Evolutionary conservation across 2,797 vertebrate species (phyloP).

Genomic region (Sebastes hopkinsi): DNA sequence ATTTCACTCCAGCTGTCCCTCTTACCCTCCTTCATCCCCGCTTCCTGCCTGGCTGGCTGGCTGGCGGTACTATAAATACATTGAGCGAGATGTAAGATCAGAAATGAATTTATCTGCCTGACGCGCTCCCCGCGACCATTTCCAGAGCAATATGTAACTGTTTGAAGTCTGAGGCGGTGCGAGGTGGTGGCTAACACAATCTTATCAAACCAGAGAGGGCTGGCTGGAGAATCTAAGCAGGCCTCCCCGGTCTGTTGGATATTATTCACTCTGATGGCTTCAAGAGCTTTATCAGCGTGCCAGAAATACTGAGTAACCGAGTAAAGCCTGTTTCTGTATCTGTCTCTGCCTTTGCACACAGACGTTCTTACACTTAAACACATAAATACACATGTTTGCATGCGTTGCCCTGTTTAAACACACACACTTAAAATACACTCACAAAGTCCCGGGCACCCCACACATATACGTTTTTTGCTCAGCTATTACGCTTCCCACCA

Average conservation of each 20-base stretch:
- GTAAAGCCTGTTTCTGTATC: conserved; percentile 54
- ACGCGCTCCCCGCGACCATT: conserved; percentile 60
- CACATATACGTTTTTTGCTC: neutral
- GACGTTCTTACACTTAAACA: conserved; percentile 46
- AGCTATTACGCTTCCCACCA: conserved; percentile 5
- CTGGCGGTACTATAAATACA: conserved; percentile 72
- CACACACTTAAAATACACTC: neutral
- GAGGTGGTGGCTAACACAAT: conserved; percentile 71
- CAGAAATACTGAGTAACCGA: conserved; percentile 69
- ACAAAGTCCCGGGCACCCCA: neutral
- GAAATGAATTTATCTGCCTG: conserved; percentile 74
- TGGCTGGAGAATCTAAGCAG: conserved; percentile 67
- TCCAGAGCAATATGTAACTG: conserved; percentile 76
- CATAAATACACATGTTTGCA: conserved; percentile 57
- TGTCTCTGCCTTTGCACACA: conserved; percentile 50
- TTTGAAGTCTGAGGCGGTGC: conserved; percentile 73
- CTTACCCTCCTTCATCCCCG: conserved; percentile 47
- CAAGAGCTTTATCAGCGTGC: conserved; percentile 70
- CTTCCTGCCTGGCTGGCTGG: conserved; percentile 38
- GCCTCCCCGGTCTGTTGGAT: conserved; percentile 63
- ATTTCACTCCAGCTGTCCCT: conserved; percentile 62
- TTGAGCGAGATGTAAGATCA: conserved; percentile 71
- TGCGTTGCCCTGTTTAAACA: conserved; percentile 30
- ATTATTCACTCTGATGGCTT: conserved; percentile 75
- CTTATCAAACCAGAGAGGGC: conserved; percentile 74